Base-by-base conservation (phyloP, 37 sponge, comb jelly and placozoan species). In the Geodia barretti region DNA sequence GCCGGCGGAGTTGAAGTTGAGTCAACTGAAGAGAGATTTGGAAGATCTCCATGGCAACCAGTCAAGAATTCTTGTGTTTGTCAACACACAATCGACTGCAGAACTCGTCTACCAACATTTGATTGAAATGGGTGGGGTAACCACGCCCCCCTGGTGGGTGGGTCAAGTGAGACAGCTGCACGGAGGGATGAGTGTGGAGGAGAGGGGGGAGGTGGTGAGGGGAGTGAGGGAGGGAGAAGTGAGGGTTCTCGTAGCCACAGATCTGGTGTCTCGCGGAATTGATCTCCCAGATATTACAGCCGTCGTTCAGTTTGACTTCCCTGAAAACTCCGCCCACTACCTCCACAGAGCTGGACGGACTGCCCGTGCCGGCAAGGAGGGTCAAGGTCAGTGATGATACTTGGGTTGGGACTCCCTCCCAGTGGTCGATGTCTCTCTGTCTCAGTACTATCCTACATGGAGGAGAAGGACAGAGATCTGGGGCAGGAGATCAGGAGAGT, bases 251-350 rank as follows among this genome's bases (percentile, higher is more conserved):
- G 79, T 95, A 5, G 83, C 73, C 67, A 89, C 94, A 39, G 90
- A 95, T 42, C 70, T 95, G 11, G 83, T 59, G 19, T 86, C 94
- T 8, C 34, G 96, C 28, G 96, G 96, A 31, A 40, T 95, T 28
- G 96, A 95, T 43, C 39, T 95, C 34, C 91, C 84, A 5, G 73
- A 86, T 38, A 84, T 92, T 7, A 75, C 62, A 14, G 59, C 77
- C n/a, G 94, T 95, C 24, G 67, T 95, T 17, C 90, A 88, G 81
- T 92, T 81, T 79, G 96, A 95, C 60, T 95, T 92, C 70, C 93
- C 96, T 14, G 77, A 30, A 28, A 92, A 89, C 64, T 71, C 87
- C 1, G 92, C 84, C 1, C 90, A 81, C 39, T 95, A 83, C 59
- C 73, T 95, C 28, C 96, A 95, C 34, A 72, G 96, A 61, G 89